phyloP scores from a whole-genome alignment of 2,113 vertebrate genomes.

The Electrona antarctica region DNA sequence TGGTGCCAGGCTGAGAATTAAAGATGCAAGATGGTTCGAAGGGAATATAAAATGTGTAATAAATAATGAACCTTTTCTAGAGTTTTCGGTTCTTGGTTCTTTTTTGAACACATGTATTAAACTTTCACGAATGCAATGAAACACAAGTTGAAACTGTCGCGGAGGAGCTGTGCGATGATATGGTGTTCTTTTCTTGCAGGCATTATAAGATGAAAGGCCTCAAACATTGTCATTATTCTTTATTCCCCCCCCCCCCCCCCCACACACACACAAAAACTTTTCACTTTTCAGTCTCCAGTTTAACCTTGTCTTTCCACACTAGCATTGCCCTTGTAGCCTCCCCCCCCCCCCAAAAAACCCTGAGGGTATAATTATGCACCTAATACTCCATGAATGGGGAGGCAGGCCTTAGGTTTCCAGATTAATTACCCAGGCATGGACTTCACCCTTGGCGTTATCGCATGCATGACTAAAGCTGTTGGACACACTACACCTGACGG shows the following conservation, averaged over 20 bases:
- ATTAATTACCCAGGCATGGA: slow-evolving; percentile 68
- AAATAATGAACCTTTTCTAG: background rate
- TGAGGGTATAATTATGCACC: slow-evolving; percentile 63
- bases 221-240: background rate
- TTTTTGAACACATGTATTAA: background rate
- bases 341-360: slow-evolving; percentile 37
- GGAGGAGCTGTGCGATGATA: background rate
- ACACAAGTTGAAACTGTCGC: background rate
- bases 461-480: slow-evolving; percentile 67
- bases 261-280: slow-evolving; percentile 14
- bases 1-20: background rate
- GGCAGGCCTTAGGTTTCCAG: slow-evolving; percentile 58
- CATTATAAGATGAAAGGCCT: background rate
- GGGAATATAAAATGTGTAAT: background rate
- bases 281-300: slow-evolving; percentile 46
- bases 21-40: background rate
- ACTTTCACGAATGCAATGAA: background rate
- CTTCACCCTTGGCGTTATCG: slow-evolving; percentile 54
- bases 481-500: slow-evolving; percentile 62
- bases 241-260: background rate
- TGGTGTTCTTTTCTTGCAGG: background rate
- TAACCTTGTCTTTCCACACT: slow-evolving; percentile 58
- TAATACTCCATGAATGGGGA: slow-evolving; percentile 49
- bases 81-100: background rate
- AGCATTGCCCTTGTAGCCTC: slow-evolving; percentile 45